Base-by-base conservation (phyloP, 2,888 invertebrate genomes). In the Iphiclides podalirius region DNA sequence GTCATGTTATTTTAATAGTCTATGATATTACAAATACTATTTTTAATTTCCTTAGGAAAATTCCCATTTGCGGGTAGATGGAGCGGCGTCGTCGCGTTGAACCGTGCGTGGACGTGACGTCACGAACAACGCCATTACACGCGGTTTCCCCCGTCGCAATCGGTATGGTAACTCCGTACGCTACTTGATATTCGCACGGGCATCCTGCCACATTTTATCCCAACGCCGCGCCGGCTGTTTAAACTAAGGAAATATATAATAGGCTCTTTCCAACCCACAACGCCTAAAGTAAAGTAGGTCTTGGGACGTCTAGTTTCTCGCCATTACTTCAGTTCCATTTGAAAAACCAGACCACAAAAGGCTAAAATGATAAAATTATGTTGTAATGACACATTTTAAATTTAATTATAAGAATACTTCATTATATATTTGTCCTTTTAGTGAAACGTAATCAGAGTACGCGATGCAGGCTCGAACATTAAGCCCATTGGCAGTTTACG, bases 141-240 rank as follows among this genome's bases (percentile, higher is more conserved):
- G 66, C 64, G 55, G 59, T 58, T 52, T 47, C 52, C 55, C 54
- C 59, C 48, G 42, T 54, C 40, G 38, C 50, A 46, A 36, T 20
- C 37, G 28, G 39, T 39, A 51, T 47, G 51, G 47, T 53, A 47
- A 54, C 52, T 42, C 43, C 47, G 57, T 66, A 60, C 58, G 61
- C 75, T 80, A 76, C 75, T 83, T 83, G 72, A 66, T 81, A 83
- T 83, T 83, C 83, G 65, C 60, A 53, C 62, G 63, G 66, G 67
- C 66, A 58, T 65, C 52, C 68, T 66, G 67, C 77, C 80, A 81
- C 81, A 84, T 81, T 78, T 82, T 75, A 81, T 73, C 75, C 67
- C 52, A 63, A 68, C 69, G 67, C 77, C 80, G 69, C 69, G 67
- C 77, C 80, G 76, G 73, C 75, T 82, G 80, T 64, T 71, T 35